These are phyloP conservation scores for Amphiura filiformis DNA, from an alignment of 35 echinoderm and acorn worm species.

Conservation along the genomic window DNA sequence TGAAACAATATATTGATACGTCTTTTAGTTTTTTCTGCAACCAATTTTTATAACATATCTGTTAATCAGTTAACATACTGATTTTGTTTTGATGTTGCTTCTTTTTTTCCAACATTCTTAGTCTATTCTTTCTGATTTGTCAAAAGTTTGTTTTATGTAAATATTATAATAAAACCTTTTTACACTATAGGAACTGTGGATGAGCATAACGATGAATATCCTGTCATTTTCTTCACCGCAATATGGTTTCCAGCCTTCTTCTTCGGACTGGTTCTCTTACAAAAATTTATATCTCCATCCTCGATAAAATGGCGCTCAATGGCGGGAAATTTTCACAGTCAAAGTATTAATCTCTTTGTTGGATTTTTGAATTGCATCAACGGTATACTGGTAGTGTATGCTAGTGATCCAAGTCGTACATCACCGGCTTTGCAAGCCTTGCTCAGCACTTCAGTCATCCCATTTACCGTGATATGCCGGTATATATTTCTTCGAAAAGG, in stretches of 20 bases:
- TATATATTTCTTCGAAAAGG: conserved; percentile 87
- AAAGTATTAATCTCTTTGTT: not conserved
- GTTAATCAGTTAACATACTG: too few species aligned
- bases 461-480: conserved; percentile 78
- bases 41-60: not conserved
- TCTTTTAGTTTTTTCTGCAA: not conserved
- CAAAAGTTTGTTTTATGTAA: too few species aligned
- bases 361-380: conserved; percentile 64
- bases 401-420: conserved; percentile 63
- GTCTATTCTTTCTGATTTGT: too few species aligned
- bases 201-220: conserved; percentile 57
- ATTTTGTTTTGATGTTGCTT: too few species aligned
- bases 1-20: not conserved
- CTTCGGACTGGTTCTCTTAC: conserved; percentile 47
- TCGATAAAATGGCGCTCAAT: not conserved
- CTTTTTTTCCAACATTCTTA: too few species aligned
- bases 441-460: conserved; percentile 76
- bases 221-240: conserved; percentile 60
- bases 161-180: too few species aligned
- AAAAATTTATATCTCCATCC: not conserved
- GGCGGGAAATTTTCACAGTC: not conserved
- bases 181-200: not conserved
- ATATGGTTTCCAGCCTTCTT: too few species aligned
- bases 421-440: conserved; percentile 73
- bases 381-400: conserved; percentile 88